Evolutionary conservation across 2,888 invertebrate species (phyloP).

Genomic region (Ommatoiulus sabulosus): DNA sequence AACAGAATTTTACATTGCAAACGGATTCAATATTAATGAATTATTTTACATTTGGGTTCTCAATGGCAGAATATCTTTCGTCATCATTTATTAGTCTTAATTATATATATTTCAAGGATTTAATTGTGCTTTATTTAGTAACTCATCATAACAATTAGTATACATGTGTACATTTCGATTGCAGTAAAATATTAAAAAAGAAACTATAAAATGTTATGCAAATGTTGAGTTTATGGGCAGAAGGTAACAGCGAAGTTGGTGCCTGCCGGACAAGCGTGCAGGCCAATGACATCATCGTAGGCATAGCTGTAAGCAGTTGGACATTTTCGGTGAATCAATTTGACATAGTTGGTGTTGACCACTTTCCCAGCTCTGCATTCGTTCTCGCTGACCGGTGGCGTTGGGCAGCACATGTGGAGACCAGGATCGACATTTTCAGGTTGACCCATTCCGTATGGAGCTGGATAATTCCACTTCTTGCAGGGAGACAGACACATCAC

Average conservation of each 20-base stretch:
- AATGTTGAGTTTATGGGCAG: constrained; percentile 5
- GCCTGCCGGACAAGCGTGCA: constrained; percentile 49
- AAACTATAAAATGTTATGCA: too few relatives aligned
- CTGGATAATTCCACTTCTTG: constrained; percentile 56
- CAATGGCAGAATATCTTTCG: too few relatives aligned
- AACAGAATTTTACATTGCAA: too few relatives aligned
- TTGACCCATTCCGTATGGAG: constrained; percentile 54
- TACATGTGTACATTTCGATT: background rate
- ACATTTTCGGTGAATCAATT: background rate
- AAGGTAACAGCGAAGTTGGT: constrained; percentile 50
- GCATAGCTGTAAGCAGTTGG: constrained; percentile 55
- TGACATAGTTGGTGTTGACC: constrained; percentile 49
- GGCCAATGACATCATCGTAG: constrained; percentile 49
- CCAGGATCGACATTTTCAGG: constrained; percentile 51
- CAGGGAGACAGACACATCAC: constrained; percentile 55
- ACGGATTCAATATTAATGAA: too few relatives aligned
- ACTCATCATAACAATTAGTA: background rate
- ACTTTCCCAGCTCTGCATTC: constrained; percentile 52
- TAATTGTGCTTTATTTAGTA: too few relatives aligned
- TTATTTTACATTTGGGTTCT: too few relatives aligned
- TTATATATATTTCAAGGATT: too few relatives aligned
- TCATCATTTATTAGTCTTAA: background rate
- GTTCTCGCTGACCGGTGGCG: constrained; percentile 45
- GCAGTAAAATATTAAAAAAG: too few relatives aligned
- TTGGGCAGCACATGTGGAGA: constrained; percentile 52